phyloP scores from a whole-genome alignment of 2,113 vertebrate genomes.

The Leuciscus idus region DNA sequence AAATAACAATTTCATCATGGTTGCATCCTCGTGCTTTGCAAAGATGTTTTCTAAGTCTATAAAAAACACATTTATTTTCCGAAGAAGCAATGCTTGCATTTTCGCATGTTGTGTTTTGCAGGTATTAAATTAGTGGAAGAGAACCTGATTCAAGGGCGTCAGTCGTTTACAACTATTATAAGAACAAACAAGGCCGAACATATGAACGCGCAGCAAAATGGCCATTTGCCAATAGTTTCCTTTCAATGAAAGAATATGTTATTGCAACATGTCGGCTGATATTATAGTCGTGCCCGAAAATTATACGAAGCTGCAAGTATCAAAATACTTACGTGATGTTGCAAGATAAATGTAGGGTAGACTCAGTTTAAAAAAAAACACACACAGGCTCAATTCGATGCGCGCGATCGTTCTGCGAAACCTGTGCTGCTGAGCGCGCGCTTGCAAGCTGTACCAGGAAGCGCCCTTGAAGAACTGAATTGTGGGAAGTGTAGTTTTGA shows the following conservation, averaged over 20 bases:
- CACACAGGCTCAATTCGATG: neutral
- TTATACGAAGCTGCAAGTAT: neutral
- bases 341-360: neutral
- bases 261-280: neutral
- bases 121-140: neutral
- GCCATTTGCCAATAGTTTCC: constrained; percentile 12
- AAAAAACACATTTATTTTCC: neutral
- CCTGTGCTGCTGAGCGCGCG: neutral
- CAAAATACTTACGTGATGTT: constrained; percentile 30
- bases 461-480: neutral
- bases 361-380: neutral
- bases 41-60: neutral
- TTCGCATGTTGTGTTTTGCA: neutral
- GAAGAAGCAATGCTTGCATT: neutral
- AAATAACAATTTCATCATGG: neutral
- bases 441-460: neutral
- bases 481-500: constrained; percentile 20
- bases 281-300: neutral
- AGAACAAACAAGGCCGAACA: constrained; percentile 16
- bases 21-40: neutral
- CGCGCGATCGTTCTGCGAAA: neutral
- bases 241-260: neutral
- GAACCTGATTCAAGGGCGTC: neutral
- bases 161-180: neutral
- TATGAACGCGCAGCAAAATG: constrained; percentile 14